Conservation (phyloP, 1,140 invertebrate genomes). For the Drosophila ananassae region DNA sequence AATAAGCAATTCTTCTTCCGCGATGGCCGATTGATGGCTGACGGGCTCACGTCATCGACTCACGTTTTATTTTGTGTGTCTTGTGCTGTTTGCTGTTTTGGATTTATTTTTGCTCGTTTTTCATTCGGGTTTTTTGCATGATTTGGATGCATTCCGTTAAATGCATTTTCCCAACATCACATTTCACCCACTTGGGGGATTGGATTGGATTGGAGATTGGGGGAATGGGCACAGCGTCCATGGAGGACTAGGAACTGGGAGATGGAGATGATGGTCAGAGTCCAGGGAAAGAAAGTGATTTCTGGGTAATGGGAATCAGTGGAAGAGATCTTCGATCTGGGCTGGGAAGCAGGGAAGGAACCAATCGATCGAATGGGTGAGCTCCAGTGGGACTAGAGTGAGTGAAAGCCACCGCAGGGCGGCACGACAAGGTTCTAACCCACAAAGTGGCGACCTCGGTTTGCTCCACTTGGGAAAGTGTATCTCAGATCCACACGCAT, state of each 20-base stretch:
- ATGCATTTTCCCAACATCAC: conserved; percentile 65
- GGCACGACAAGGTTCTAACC: conserved; percentile 57
- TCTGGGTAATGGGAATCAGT: conserved; percentile 31
- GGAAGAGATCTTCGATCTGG: conserved; percentile 11
- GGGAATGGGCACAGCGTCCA: conserved; percentile 59
- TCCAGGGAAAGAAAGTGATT: conserved; percentile 68
- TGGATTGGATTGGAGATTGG: background rate
- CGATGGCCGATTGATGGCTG: conserved; percentile 66
- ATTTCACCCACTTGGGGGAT: conserved; percentile 42
- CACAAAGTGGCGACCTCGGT: conserved; percentile 3
- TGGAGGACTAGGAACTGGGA: conserved; percentile 7
- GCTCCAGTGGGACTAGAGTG: background rate
- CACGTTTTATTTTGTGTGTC: conserved; percentile 45
- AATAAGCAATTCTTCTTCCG: conserved; percentile 7
- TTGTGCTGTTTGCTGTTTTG: background rate
- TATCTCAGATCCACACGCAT: conserved; percentile 34
- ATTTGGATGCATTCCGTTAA: conserved; percentile 56
- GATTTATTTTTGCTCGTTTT: conserved; percentile 21
- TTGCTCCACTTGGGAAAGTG: conserved; percentile 41
- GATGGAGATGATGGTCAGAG: conserved; percentile 19
- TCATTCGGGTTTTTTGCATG: conserved; percentile 44
- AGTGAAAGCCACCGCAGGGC: conserved; percentile 69
- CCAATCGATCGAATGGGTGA: background rate
- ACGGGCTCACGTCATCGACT: conserved; percentile 65
- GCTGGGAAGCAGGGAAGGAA: background rate